These are phyloP conservation scores for Oreocharis arfaki DNA, from an alignment of 2,113 vertebrate species.

Conservation along the genomic window DNA sequence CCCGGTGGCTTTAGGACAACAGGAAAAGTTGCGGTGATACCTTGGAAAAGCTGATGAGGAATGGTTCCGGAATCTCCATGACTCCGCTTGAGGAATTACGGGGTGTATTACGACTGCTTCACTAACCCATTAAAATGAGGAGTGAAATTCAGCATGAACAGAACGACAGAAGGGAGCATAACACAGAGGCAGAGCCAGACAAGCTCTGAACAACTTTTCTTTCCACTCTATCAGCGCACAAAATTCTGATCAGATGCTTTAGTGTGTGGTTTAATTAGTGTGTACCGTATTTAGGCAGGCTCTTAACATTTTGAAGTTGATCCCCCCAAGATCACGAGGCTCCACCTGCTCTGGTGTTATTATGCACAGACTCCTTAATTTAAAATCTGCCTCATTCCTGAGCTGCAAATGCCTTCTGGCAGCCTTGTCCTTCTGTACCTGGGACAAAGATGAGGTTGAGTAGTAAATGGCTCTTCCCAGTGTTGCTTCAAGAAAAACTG, in stretches of 20 bases:
- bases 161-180: background rate
- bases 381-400: background rate
- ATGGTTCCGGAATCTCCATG: background rate
- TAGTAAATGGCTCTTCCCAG: background rate
- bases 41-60: background rate
- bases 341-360: background rate
- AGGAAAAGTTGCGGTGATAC: background rate
- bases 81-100: background rate
- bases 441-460: background rate
- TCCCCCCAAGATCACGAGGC: background rate
- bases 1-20: background rate
- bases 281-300: background rate
- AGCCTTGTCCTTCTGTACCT: background rate
- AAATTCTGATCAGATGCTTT: background rate
- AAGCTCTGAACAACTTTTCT: background rate
- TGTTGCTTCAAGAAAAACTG: background rate
- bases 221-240: background rate
- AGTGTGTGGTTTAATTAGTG: background rate
- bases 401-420: background rate
- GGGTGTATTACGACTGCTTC: rapidly evolving
- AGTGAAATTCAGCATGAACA: background rate
- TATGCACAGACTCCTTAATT: background rate
- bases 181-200: background rate
- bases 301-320: background rate
- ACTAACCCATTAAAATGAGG: background rate